Evolutionary conservation across 2,888 invertebrate species (phyloP).

Genomic region (Polia nebulosa): DNA sequence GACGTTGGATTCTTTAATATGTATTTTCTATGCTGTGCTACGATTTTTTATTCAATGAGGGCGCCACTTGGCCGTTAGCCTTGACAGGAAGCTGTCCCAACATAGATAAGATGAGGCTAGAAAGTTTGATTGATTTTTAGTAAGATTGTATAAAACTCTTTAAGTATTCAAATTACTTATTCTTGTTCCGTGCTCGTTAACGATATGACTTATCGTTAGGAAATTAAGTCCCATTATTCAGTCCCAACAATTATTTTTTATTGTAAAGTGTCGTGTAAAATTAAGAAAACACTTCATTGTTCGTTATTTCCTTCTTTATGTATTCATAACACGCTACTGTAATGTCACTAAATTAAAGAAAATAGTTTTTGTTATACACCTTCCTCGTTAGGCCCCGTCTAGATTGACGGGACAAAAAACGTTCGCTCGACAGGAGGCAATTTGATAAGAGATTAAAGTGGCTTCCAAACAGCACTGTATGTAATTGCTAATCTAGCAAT

Average conservation of each 20-base stretch:
- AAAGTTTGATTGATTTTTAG: too few species aligned
- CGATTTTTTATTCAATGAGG: too few species aligned
- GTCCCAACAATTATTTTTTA: conserved; percentile 10
- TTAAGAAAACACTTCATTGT: background rate
- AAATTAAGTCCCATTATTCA: background rate
- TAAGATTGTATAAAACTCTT: too few species aligned
- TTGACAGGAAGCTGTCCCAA: too few species aligned
- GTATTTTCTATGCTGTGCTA: too few species aligned
- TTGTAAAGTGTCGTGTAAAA: conserved; percentile 9
- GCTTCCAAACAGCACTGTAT: background rate
- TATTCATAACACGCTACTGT: conserved; percentile 1
- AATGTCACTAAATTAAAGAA: background rate
- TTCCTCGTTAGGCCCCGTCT: background rate
- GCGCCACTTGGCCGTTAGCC: too few species aligned
- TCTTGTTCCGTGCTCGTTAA: conserved; percentile 1
- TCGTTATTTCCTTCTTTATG: conserved; percentile 13
- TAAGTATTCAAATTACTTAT: background rate
- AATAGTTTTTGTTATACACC: background rate
- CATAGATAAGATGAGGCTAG: too few species aligned
- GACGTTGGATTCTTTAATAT: too few species aligned
- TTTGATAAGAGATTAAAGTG: background rate
- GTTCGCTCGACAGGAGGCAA: background rate
- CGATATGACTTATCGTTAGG: background rate
- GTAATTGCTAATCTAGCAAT: too few species aligned
- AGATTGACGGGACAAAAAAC: background rate